Base-by-base conservation (phyloP, 30 jellyfish, hydroid and myxozoan species). In the Rhopilema esculentum region DNA sequence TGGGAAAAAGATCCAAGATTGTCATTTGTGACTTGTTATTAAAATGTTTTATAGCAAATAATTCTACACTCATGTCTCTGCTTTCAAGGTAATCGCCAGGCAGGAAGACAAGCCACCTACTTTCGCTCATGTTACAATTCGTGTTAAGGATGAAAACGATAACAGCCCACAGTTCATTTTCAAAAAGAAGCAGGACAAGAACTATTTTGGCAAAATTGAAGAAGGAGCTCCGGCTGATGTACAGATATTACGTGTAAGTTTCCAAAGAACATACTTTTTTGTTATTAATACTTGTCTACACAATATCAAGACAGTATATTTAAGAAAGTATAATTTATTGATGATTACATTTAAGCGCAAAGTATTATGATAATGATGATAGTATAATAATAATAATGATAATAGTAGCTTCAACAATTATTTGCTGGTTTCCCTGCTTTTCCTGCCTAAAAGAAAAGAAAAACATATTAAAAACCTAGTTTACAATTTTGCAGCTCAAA, bases 31-130 rank as follows among this genome's bases (percentile, higher is more conserved):
- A n/a, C n/a, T n/a, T n/a, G n/a, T n/a, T n/a, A n/a, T n/a, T n/a
- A n/a, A n/a, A n/a, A n/a, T n/a, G n/a, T n/a, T n/a, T n/a, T 40
- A 2, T 40, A 2, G 57, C 57, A 40, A 40, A 40, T 40, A 6
- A 6, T 2, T 12, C 6, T 40, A 40, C 12, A 12, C 12, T 40
- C 12, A 2, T 2, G 6, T 52, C 27, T 78, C 18, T 12, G 15
- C 23, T 27, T 69, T 12, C 78, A 19, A 83, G 88, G 96, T 87
- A 1, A 87, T 87, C 1, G 96, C 96, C 9, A 74, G 96, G 27
- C 90, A 87, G 80, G 90, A 77, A 51, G 90, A 87, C 33, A 77
- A 79, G 74, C 90, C 96, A 22, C 90, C 86, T 8, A 77, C 96
- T 1, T 87, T 87, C 49, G 96, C 96, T 8, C 75, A 87, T 23